A percentile compares a stretch with the other conserved stretches of the same genome.
phyloP scores from a whole-genome alignment of 1,140 invertebrate species.

The Brachionus rotundiformis region DNA sequence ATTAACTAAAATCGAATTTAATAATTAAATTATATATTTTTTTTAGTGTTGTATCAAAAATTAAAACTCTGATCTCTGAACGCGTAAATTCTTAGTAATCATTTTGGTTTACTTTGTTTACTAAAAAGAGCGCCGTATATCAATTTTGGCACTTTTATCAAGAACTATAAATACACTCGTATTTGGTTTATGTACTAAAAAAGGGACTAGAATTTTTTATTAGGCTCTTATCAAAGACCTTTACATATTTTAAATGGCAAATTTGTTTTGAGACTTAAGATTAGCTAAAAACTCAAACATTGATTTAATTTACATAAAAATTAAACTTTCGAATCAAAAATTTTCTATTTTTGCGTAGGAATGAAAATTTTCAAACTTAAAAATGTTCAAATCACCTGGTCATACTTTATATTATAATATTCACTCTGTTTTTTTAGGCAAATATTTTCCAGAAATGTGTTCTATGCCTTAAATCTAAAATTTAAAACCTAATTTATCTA shows the following conservation, averaged over 20 bases:
- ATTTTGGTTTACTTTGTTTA: no score
- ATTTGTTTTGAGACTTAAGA: neutral
- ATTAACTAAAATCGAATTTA: no score
- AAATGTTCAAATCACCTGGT: neutral
- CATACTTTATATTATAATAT: neutral
- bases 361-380: neutral
- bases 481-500: neutral
- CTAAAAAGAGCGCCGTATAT: neutral
- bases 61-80: no score
- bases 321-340: neutral
- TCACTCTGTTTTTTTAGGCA: neutral
- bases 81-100: no score
- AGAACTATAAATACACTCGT: no score
- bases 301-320: neutral
- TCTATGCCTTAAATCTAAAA: neutral
- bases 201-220: neutral
- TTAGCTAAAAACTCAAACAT: neutral
- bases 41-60: no score
- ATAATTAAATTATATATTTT: no score
- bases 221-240: neutral
- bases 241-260: neutral
- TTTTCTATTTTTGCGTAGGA: no score
- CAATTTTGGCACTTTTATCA: no score
- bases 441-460: neutral
- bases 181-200: neutral